Evolutionary conservation across 2,888 invertebrate species (phyloP).

Genomic region (Leptinotarsa rubiginosa): DNA sequence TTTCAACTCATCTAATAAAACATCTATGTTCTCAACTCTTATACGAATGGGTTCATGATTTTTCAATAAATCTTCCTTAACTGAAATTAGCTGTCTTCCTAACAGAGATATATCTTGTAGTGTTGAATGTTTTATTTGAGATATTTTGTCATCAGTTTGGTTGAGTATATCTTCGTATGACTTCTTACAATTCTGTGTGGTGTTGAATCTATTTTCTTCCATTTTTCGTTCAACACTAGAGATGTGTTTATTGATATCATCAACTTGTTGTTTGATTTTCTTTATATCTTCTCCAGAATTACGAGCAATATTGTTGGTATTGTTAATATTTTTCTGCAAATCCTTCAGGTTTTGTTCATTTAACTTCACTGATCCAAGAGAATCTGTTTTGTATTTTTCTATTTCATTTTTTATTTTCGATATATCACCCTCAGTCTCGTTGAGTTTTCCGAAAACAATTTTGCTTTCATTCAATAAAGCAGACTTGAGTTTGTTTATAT

Average conservation of each 20-base stretch:
- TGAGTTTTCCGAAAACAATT: background rate
- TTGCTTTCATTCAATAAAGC: background rate
- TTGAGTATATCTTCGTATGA: slow-evolving; percentile 1
- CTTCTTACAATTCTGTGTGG: background rate
- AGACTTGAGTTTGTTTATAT: background rate
- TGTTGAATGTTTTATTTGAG: background rate
- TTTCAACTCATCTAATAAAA: background rate
- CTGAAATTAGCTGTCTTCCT: background rate
- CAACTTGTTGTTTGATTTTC: background rate
- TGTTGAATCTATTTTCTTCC: background rate
- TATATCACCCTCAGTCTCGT: background rate
- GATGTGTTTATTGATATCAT: background rate
- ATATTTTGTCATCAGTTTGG: background rate
- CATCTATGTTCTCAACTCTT: background rate
- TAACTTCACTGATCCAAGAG: background rate
- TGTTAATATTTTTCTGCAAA: background rate
- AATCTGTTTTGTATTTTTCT: background rate
- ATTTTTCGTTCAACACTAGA: background rate
- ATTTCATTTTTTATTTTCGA: background rate
- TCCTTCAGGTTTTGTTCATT: background rate
- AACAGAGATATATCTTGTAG: background rate
- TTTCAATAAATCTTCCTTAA: background rate
- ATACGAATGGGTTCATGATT: background rate
- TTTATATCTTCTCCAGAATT: background rate
- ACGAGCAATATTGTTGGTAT: background rate